Percentiles rank a stretch among this genome's conserved stretches.
Evolutionary conservation across 2,888 invertebrate species (phyloP).

Genomic region (Lithophane semibrunnea): DNA sequence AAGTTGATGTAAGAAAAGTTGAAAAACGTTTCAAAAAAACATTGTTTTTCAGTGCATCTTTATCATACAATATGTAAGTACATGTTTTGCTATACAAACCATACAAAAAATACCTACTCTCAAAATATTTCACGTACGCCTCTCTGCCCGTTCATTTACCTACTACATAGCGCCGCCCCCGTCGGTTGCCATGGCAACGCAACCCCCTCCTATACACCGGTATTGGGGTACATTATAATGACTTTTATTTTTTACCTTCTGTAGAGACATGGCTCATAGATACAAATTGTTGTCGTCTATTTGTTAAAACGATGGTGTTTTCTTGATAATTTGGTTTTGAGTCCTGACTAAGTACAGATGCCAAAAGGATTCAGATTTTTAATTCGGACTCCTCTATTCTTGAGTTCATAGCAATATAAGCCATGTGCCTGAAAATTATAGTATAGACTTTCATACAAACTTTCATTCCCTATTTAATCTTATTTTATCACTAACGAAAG

Average conservation of each 20-base stretch:
- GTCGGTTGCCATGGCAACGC: slow-evolving; percentile 81
- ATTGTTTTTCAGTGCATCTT: background rate
- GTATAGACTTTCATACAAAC: background rate
- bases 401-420: background rate
- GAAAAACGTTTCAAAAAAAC: too few species aligned
- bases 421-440: background rate
- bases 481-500: too few species aligned
- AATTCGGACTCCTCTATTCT: background rate
- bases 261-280: slow-evolving; percentile 20
- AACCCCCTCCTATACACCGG: slow-evolving; percentile 65
- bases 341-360: too few species aligned
- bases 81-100: background rate
- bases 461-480: background rate
- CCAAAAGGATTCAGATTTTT: background rate
- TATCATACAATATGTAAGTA: too few species aligned
- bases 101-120: slow-evolving; percentile 31
- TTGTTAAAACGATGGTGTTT: slow-evolving; percentile 6
- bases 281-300: slow-evolving; percentile 34
- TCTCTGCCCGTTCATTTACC: slow-evolving; percentile 44
- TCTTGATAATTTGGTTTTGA: background rate
- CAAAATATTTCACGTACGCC: slow-evolving; percentile 62
- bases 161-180: slow-evolving; percentile 70
- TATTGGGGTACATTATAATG: slow-evolving; percentile 50
- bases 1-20: too few species aligned
- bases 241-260: slow-evolving; percentile 52